These are phyloP conservation scores for Zaprionus obscuricornis DNA, from an alignment of 2,888 invertebrate genomes.

Conservation along the genomic window DNA sequence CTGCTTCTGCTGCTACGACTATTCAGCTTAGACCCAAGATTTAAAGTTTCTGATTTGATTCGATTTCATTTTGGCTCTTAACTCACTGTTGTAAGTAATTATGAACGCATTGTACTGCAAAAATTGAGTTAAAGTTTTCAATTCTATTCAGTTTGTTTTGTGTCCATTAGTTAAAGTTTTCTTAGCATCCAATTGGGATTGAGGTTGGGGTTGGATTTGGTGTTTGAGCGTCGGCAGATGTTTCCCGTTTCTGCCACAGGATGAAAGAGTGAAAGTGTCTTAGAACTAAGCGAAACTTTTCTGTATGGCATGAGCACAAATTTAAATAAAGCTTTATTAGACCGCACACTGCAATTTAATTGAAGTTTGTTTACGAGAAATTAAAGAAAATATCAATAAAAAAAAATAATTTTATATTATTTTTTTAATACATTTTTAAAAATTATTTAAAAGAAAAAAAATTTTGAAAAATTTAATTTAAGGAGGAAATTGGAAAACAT, in stretches of 20 bases:
- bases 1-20: no score
- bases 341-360: no score
- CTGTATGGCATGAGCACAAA: neutral
- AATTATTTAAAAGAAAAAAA: no score
- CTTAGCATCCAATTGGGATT: neutral
- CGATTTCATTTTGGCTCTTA: constrained; percentile 35
- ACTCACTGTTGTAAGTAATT: constrained; percentile 54
- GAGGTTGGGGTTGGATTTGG: constrained; percentile 9
- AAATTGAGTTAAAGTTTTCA: constrained; percentile 63
- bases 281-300: neutral
- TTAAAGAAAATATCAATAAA: no score
- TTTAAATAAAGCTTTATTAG: neutral
- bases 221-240: constrained; percentile 46
- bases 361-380: no score
- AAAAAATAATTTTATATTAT: no score
- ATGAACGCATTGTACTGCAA: constrained; percentile 72
- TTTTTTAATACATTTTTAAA: no score
- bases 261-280: constrained; percentile 46
- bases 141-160: constrained; percentile 60
- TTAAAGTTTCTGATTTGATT: constrained; percentile 74
- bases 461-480: no score
- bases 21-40: constrained; percentile 48
- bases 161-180: constrained; percentile 29
- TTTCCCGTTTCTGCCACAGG: constrained; percentile 48
- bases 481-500: no score